Conservation (phyloP, 2,113 vertebrate species). For the Microtus oregoni region DNA sequence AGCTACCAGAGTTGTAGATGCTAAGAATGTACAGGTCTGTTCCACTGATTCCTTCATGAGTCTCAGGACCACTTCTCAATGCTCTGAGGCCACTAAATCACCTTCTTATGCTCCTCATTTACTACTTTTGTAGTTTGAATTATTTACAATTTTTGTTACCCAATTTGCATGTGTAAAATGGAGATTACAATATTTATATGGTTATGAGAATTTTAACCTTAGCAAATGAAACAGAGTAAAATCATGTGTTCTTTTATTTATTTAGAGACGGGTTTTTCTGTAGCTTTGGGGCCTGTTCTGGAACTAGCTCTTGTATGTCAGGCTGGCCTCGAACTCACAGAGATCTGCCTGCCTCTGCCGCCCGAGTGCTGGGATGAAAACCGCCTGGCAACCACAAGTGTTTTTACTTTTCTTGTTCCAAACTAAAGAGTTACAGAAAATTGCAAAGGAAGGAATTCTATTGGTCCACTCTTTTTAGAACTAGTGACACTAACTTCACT, state of each 20-base stretch:
- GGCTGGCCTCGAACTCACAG: too few species aligned
- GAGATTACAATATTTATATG: neutral
- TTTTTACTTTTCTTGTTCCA: neutral
- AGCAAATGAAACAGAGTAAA: neutral
- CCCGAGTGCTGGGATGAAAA: too few species aligned
- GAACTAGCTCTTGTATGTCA: too few species aligned
- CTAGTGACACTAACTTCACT: neutral
- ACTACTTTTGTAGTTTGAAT: neutral
- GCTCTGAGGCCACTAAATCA: neutral
- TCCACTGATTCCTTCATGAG: neutral
- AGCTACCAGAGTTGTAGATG: neutral
- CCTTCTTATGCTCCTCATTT: neutral
- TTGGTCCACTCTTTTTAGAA: neutral
- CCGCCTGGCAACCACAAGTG: neutral
- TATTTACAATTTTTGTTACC: neutral
- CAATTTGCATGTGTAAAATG: conserved; percentile 5
- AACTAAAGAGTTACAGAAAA: neutral
- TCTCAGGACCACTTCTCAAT: neutral
- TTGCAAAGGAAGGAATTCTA: neutral
- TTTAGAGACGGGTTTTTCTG: too few species aligned
- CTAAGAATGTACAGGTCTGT: neutral
- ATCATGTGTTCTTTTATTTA: too few species aligned
- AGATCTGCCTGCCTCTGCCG: too few species aligned
- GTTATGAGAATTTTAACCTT: neutral
- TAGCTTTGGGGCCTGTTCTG: too few species aligned